A percentile compares a stretch with the other conserved stretches of the same genome.
Evolutionary conservation across 2,888 invertebrate genomes (phyloP).

Genomic region (Hetaerina titia): DNA sequence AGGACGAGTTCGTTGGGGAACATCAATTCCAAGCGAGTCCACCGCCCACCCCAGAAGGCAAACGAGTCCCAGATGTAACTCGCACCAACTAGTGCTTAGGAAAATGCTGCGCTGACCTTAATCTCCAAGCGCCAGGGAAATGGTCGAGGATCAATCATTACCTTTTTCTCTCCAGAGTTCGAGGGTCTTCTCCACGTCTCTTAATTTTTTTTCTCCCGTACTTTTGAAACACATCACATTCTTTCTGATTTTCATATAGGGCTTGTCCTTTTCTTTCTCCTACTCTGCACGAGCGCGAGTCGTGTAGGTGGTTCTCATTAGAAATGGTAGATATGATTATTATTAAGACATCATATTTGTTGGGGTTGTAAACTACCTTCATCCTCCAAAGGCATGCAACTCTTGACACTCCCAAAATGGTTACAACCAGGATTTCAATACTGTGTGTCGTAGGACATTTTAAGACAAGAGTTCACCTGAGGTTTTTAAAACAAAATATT

Average conservation of each 20-base stretch:
- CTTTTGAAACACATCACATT: not conserved
- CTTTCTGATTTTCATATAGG: not conserved
- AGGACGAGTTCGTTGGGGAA: not conserved
- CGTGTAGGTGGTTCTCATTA: not conserved
- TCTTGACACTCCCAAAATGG: not conserved
- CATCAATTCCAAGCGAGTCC: conserved; percentile 22
- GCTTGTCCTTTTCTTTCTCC: not conserved
- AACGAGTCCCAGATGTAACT: conserved; percentile 36
- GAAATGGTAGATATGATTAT: not conserved
- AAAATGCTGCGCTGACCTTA: conserved; percentile 40
- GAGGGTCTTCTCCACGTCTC: not conserved
- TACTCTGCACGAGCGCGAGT: not conserved
- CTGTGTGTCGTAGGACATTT: too few relatives aligned
- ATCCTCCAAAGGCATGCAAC: not conserved
- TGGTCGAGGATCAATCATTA: conserved; percentile 54
- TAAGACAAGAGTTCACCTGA: too few relatives aligned
- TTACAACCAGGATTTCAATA: not conserved
- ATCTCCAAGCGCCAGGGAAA: conserved; percentile 37
- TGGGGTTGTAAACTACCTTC: not conserved
- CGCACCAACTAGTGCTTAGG: not conserved
- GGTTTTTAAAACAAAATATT: too few relatives aligned
- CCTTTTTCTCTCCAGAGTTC: not conserved
- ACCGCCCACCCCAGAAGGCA: not conserved
- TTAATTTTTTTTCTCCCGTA: not conserved
- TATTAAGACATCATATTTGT: not conserved